phyloP scores from a whole-genome alignment of 2,888 invertebrate genomes.

The Spodoptera exigua region DNA sequence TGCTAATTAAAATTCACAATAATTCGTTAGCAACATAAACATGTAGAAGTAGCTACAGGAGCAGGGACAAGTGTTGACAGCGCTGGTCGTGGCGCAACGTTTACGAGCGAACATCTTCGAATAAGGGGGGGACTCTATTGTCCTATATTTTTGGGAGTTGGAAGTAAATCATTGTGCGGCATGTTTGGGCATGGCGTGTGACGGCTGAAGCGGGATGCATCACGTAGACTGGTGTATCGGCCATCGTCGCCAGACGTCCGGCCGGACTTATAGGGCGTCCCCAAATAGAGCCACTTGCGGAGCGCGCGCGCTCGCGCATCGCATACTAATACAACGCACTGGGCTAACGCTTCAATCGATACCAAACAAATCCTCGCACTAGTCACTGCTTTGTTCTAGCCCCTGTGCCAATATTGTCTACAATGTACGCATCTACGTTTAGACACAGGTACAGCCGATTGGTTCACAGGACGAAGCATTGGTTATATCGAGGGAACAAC shows the following conservation, averaged over 20 bases:
- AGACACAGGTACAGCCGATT: too few relatives aligned
- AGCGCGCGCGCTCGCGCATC: constrained; percentile 62
- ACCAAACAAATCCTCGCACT: constrained; percentile 68
- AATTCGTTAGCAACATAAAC: constrained; percentile 1
- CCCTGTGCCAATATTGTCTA: constrained; percentile 40
- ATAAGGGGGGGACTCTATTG: constrained; percentile 52
- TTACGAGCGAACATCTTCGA: constrained; percentile 32
- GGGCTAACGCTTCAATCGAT: constrained; percentile 68
- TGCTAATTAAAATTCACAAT: too few relatives aligned
- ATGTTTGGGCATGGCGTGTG: constrained; percentile 55
- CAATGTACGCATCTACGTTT: too few relatives aligned
- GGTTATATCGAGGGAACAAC: too few relatives aligned
- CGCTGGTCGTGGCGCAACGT: constrained; percentile 13
- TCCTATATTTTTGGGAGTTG: constrained; percentile 62
- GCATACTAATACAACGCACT: constrained; percentile 68
- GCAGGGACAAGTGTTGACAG: constrained; percentile 10
- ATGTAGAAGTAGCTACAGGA: constrained; percentile 14
- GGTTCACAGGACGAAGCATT: too few relatives aligned
- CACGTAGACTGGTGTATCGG: constrained; percentile 67
- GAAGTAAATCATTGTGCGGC: constrained; percentile 63
- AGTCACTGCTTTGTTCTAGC: constrained; percentile 70
- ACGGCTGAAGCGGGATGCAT: constrained; percentile 66
- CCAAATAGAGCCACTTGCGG: constrained; percentile 80
- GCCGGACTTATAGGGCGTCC: constrained; percentile 68
- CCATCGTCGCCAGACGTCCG: constrained; percentile 77